phyloP scores from a whole-genome alignment of 2,797 vertebrate species.

The Megalops cyprinoides region DNA sequence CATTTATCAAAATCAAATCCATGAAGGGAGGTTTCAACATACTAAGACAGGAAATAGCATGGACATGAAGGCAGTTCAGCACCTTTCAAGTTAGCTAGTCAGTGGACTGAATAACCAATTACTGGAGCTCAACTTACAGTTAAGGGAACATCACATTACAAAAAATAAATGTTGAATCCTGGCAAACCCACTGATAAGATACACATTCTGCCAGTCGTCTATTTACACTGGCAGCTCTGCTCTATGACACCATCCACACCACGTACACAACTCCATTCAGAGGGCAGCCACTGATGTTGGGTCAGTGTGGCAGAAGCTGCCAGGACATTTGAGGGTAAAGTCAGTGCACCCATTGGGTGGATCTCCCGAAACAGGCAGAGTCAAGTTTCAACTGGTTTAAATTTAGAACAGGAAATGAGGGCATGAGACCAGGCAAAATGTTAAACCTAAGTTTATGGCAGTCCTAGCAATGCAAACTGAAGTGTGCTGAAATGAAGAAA shows the following conservation, averaged over 20 bases:
- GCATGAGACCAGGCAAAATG: background rate
- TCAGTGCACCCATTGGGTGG: constrained; percentile 18
- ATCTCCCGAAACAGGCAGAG: constrained; percentile 31
- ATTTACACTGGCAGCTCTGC: constrained; percentile 37
- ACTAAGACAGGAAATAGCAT: too few relatives aligned
- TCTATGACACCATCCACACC: constrained; percentile 50
- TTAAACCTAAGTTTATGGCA: background rate
- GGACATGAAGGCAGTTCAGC: too few relatives aligned
- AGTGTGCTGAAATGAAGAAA: too few relatives aligned
- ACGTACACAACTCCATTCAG: constrained; percentile 35
- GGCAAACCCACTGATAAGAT: too few relatives aligned
- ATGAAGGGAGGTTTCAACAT: too few relatives aligned
- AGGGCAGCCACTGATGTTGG: constrained; percentile 24
- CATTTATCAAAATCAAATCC: too few relatives aligned
- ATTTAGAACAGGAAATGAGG: constrained; percentile 62
- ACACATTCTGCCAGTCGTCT: constrained; percentile 12
- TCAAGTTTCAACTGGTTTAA: constrained; percentile 52
- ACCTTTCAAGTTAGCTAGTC: too few relatives aligned
- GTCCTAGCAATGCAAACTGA: background rate
- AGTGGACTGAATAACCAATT: too few relatives aligned
- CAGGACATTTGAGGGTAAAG: constrained; percentile 19
- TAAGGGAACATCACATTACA: too few relatives aligned
- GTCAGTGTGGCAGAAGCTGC: background rate
- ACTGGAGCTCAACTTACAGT: too few relatives aligned
- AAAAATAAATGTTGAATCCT: too few relatives aligned